Base-by-base conservation (phyloP, 2,113 vertebrate genomes). In the Gorilla gorilla region DNA sequence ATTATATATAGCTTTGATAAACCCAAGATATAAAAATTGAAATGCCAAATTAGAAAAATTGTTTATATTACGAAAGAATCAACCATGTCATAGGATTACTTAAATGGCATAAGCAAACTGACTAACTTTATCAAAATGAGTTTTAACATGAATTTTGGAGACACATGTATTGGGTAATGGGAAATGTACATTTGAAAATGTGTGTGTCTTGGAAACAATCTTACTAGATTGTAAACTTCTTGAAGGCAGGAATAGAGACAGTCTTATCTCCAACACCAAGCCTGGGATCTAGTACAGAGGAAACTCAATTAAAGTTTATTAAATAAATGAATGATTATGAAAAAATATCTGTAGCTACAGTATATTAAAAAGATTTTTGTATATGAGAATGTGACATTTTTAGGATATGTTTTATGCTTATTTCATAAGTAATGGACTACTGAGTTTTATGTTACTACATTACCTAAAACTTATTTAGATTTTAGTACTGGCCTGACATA, bases 61-160 rank as follows among this genome's bases (percentile, higher is more conserved):
- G 85, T 75, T 97, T 97, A 35, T 4, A 45, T 66, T 86, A 80
- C n/a, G 40, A 95, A 70, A 80, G 20, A 12, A 57, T 76, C 75
- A n/a, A n/a, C 12, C 48, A 59, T 66, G 87, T 3, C 22, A 87
- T 11, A 57, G 75, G 10, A 35, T 94, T 70, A 61, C 12, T 87
- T 83, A 79, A 90, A 84, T 92, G 52, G 3, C n/a, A 78, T 50
- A 73, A 72, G 91, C 8, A 96, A 88, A 87, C 20, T 38, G 55
- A 81, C 23, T 89, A 35, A 88, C 0, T 57, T 93, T 64, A 90
- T 94, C 50, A 52, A 95, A 66, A 66, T 16, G 20, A 84, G 17
- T 94, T 96, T 92, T 80, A 43, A 57, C 30, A n/a, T 66, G n/a
- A 88, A 16, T 84, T 94, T 90, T 84, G 52, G 32, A 94, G 70